Conservation (phyloP, 2,888 invertebrate species). For the Lottia gigantea region DNA sequence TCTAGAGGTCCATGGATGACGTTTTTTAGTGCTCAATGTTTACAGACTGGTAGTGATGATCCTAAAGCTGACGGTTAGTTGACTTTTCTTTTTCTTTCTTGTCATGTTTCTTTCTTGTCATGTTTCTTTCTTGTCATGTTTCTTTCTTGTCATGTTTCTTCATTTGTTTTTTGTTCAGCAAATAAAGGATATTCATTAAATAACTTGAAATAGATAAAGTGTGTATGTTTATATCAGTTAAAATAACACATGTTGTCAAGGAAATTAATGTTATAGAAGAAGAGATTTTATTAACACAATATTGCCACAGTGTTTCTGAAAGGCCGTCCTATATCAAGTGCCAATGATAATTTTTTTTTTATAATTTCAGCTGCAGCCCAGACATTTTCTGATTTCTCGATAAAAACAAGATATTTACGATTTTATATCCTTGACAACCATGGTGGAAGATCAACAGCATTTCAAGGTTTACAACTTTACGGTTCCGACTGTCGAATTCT, state of each 20-base stretch:
- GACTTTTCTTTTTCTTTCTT: background rate
- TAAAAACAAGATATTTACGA: conserved; percentile 49
- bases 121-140: background rate
- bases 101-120: background rate
- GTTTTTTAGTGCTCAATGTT: conserved; percentile 44
- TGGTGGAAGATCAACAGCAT: conserved; percentile 54
- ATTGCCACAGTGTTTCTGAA: background rate
- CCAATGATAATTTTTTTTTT: background rate
- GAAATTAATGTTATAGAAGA: too few species aligned
- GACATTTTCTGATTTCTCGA: conserved; percentile 52
- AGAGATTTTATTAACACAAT: background rate
- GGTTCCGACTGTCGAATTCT: conserved; percentile 43
- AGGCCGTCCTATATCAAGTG: too few species aligned
- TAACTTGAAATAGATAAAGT: too few species aligned
- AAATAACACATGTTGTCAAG: too few species aligned
- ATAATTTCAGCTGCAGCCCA: conserved; percentile 45
- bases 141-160: background rate
- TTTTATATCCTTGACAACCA: conserved; percentile 53
- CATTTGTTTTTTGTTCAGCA: background rate
- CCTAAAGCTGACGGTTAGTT: conserved; percentile 48
- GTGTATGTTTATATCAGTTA: too few species aligned
- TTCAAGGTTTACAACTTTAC: conserved; percentile 54
- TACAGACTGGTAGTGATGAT: conserved; percentile 44
- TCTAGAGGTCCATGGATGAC: conserved; percentile 58
- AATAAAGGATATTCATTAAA: too few species aligned